phyloP scores from a whole-genome alignment of 2,888 invertebrate genomes.

The Yponomeuta sedellus region DNA sequence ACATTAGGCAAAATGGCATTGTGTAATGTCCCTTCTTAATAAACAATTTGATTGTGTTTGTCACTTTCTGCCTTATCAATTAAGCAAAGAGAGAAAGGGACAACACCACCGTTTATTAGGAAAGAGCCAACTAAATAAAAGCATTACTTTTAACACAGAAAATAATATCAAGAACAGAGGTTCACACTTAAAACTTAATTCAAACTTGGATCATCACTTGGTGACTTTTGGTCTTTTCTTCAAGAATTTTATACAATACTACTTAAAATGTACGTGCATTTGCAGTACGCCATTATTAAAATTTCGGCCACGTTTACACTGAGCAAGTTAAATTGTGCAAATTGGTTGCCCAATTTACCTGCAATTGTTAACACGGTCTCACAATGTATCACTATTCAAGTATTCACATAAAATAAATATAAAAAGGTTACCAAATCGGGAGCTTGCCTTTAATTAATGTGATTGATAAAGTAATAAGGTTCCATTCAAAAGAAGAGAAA shows the following conservation, averaged over 20 bases:
- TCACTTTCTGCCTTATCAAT: background rate
- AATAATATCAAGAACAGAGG: slow-evolving; percentile 73
- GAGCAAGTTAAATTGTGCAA: slow-evolving; percentile 4
- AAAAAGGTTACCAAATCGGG: background rate
- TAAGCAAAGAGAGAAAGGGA: background rate
- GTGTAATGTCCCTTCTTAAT: slow-evolving; percentile 40
- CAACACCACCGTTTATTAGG: slow-evolving; percentile 36
- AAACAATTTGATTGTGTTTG: background rate
- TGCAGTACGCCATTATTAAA: slow-evolving; percentile 18
- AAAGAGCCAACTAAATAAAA: slow-evolving; percentile 49
- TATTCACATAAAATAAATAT: background rate
- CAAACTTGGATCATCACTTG: slow-evolving; percentile 59
- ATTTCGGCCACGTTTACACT: background rate
- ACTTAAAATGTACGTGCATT: slow-evolving; percentile 48
- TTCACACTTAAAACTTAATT: slow-evolving; percentile 54
- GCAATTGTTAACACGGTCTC: background rate
- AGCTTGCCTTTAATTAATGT: slow-evolving; percentile 8
- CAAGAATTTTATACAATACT: slow-evolving; percentile 43
- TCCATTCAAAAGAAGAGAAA: slow-evolving; percentile 11
- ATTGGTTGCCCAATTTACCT: background rate
- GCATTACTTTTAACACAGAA: slow-evolving; percentile 67
- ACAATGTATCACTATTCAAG: background rate
- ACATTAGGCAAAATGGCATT: slow-evolving; percentile 77
- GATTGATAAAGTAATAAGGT: slow-evolving; percentile 1
- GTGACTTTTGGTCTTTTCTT: slow-evolving; percentile 64